These are phyloP conservation scores for Dallia pectoralis DNA, from an alignment of 2,797 vertebrate genomes.

Conservation along the genomic window DNA sequence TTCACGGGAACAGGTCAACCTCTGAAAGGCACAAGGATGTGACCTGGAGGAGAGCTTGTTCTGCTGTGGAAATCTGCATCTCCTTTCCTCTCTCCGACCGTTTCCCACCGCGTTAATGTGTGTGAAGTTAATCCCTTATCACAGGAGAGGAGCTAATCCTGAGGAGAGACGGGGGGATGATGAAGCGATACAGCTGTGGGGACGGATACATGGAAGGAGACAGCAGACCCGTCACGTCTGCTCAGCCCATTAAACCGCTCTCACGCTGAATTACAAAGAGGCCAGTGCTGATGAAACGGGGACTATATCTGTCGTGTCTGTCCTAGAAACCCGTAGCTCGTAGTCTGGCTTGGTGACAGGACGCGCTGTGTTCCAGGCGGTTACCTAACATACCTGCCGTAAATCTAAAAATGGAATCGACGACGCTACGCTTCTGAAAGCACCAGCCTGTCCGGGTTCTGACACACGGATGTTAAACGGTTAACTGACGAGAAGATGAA, in stretches of 20 bases:
- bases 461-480: background rate
- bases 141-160: conserved; percentile 16
- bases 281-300: too few species aligned
- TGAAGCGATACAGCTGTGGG: conserved; percentile 49
- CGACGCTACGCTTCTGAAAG: too few species aligned
- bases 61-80: conserved; percentile 17
- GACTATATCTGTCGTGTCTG: too few species aligned
- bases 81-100: conserved; percentile 5
- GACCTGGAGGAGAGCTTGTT: conserved; percentile 56
- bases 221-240: too few species aligned
- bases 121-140: conserved; percentile 57
- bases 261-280: too few species aligned
- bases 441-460: too few species aligned
- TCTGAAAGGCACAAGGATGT: conserved; percentile 52
- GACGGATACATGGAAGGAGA: conserved; percentile 49
- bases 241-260: too few species aligned
- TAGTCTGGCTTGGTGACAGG: too few species aligned
- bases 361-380: too few species aligned
- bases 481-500: background rate
- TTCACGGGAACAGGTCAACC: conserved; percentile 47
- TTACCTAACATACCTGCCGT: too few species aligned
- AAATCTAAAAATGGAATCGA: too few species aligned
- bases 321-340: too few species aligned
- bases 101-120: conserved; percentile 58
- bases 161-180: conserved; percentile 2